Conservation (phyloP, 2,113 vertebrate genomes). For the Phoxinus phoxinus region DNA sequence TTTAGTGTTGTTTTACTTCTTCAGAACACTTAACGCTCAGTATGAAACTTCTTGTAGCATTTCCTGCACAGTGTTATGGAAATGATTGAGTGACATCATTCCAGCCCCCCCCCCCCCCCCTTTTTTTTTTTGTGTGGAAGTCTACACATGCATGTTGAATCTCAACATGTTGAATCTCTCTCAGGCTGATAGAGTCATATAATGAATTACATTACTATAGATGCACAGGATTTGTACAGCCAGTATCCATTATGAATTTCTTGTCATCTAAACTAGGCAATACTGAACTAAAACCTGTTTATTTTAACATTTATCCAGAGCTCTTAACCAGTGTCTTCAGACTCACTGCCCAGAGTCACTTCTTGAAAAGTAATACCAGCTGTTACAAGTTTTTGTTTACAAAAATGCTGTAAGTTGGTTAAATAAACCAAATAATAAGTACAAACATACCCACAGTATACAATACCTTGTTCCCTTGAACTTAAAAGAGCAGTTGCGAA, state of each 20-base stretch:
- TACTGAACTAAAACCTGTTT: background rate
- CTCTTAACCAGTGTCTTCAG: background rate
- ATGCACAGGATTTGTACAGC: background rate
- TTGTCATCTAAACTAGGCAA: background rate
- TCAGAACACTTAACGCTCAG: background rate
- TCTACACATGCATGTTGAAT: background rate
- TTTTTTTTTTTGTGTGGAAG: too few relatives aligned
- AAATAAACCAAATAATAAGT: background rate
- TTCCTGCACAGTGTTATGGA: background rate
- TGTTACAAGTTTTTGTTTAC: background rate
- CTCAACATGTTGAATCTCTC: background rate
- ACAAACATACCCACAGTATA: background rate
- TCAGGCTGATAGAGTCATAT: background rate
- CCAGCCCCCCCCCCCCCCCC: too few relatives aligned
- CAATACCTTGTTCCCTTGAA: background rate
- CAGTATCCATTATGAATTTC: background rate
- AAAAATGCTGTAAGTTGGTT: background rate
- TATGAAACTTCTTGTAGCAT: background rate
- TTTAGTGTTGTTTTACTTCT: background rate
- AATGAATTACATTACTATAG: background rate
- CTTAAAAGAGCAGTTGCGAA: background rate
- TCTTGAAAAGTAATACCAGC: background rate
- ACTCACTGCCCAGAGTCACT: background rate
- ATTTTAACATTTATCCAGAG: background rate
- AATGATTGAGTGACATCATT: background rate